Conservation (phyloP, 2,888 invertebrate species). For the Glyphotaelius pellucidus region DNA sequence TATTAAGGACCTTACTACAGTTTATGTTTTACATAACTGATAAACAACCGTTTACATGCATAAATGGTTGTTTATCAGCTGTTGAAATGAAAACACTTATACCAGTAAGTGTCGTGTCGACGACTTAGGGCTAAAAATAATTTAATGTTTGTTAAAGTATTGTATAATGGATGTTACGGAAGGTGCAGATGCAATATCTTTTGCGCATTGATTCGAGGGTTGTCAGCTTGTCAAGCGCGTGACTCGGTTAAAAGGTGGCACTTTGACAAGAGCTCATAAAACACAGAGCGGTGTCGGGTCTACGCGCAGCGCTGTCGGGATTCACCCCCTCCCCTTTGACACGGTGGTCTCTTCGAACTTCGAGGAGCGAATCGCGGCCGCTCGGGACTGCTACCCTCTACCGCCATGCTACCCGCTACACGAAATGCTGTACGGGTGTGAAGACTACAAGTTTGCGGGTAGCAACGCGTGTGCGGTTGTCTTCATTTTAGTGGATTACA, state of each 20-base stretch:
- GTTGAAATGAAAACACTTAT: no score
- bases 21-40: no score
- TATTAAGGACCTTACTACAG: no score
- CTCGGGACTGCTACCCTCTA: not conserved
- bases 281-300: not conserved
- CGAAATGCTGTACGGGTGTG: constrained; percentile 26
- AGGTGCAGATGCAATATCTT: constrained; percentile 17
- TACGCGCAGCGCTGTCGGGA: not conserved
- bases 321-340: not conserved
- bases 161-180: not conserved
- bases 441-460: constrained; percentile 14
- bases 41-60: no score
- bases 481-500: constrained; percentile 25
- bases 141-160: not conserved
- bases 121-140: not conserved
- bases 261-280: not conserved
- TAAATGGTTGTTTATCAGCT: no score
- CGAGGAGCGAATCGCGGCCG: not conserved
- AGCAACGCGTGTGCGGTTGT: constrained; percentile 17
- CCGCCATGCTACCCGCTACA: not conserved
- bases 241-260: not conserved
- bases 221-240: not conserved
- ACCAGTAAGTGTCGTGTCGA: not conserved
- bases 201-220: constrained; percentile 39
- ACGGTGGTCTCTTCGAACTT: not conserved